Base-by-base conservation (phyloP, 2,888 invertebrate species). In the Chloromyia formosa region DNA sequence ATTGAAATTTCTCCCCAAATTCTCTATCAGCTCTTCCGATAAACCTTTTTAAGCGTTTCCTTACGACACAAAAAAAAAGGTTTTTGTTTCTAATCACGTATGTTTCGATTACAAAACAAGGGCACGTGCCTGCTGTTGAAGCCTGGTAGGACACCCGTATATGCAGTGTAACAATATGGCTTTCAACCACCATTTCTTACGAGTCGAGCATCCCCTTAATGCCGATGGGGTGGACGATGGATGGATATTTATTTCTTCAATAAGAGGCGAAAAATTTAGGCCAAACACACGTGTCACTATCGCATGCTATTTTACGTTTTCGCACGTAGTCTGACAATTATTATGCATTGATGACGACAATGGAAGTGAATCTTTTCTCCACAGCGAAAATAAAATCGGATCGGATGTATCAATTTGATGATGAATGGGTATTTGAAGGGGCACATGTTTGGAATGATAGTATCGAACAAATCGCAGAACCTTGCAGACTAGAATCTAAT, bases 101-200 rank as follows among this genome's bases (percentile, higher is more conserved):
- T 71, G 58, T 71, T 71, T 71, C 71, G 35, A 71, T 71, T 71
- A 71, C 56, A 71, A 66, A 69, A 71, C 71, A 71, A 56, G 40
- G 71, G 58, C 71, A 71, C 71, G 71, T 71, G 71, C 42, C 22
- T 58, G 40, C 58, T 40, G 58, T 71, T 58, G 40, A 71, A 20
- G 18, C 16, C 22, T 14, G 35, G 40, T 54, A 10, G 23, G 56
- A 56, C 40, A 40, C n/a, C 35, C 56, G 40, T 35, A 1, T 23
- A 14, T 7, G 18, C 7, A 27, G 27, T n/a, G n/a, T n/a, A n/a
- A n/a, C 7, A 71, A 56, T 42, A 58, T 71, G 58, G 71, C 18
- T 71, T 58, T 18, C 10, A 16, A 16, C 40, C 62, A 40, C 62
- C 62, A 64, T 40, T n/a, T 18, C n/a, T 64, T 56, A n/a, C 27